Evolutionary conservation across 2,797 vertebrate genomes (phyloP).

Genomic region (Urosaurus nigricauda): DNA sequence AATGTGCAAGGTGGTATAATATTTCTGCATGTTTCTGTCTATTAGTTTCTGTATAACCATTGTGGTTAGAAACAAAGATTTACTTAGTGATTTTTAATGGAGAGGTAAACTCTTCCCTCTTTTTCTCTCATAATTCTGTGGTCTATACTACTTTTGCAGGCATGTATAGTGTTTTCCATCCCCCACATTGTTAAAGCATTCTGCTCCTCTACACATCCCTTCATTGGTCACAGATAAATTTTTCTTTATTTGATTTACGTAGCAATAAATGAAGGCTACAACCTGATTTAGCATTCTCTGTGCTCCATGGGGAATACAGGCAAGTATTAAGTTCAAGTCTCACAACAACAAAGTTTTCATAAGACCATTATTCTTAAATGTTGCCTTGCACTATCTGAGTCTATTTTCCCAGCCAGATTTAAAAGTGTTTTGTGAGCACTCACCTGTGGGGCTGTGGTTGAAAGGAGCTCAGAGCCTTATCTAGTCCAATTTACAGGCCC

Average conservation of each 20-base stretch:
- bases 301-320: background rate
- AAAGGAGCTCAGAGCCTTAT: background rate
- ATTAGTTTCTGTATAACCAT: too few relatives aligned
- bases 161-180: background rate
- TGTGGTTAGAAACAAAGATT: too few relatives aligned
- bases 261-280: slow-evolving; percentile 14
- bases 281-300: slow-evolving; percentile 23
- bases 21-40: too few relatives aligned
- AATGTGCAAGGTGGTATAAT: too few relatives aligned
- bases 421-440: background rate
- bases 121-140: background rate
- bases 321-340: slow-evolving; percentile 44
- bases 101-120: background rate
- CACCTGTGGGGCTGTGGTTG: background rate
- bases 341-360: slow-evolving; percentile 19
- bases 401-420: slow-evolving; percentile 33
- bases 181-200: background rate
- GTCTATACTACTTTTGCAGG: background rate
- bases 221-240: background rate
- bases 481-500: background rate
- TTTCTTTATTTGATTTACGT: slow-evolving; percentile 38
- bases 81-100: too few relatives aligned
- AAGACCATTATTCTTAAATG: background rate
- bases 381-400: background rate
- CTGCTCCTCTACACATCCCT: background rate